These are phyloP conservation scores for Marasmarcha lunaedactyla DNA, from an alignment of 2,888 invertebrate species.

Conservation along the genomic window DNA sequence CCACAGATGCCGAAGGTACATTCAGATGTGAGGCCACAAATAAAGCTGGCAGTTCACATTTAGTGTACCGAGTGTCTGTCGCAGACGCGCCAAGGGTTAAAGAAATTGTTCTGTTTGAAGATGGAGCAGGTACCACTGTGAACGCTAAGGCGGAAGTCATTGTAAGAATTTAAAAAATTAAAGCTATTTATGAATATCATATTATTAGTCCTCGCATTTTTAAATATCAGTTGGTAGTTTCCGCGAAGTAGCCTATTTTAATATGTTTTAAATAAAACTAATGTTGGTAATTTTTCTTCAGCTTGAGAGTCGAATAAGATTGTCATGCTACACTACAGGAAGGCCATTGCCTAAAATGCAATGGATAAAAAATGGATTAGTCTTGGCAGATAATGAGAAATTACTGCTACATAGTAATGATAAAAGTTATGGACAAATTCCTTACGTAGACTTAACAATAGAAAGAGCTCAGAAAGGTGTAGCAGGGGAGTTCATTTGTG, in stretches of 20 bases:
- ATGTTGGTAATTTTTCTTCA: conserved; percentile 25
- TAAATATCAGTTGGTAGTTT: no score
- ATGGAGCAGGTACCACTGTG: conserved; percentile 25
- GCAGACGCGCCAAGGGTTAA: conserved; percentile 30
- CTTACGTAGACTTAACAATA: conserved; percentile 39
- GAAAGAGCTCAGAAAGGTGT: conserved; percentile 25
- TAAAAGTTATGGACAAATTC: conserved; percentile 15
- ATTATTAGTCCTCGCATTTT: no score
- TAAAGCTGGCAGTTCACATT: conserved; percentile 64
- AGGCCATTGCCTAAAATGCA: conserved; percentile 67
- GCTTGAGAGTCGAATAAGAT: conserved; percentile 32
- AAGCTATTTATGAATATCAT: no score
- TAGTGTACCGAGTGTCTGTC: conserved; percentile 60
- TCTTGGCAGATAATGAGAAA: conserved; percentile 6
- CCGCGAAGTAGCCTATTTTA: no score
- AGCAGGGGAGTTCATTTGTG: conserved; percentile 68
- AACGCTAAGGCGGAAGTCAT: conserved; percentile 23
- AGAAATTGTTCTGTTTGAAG: conserved; percentile 28
- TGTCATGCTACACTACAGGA: conserved; percentile 69
- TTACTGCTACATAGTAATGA: neutral
- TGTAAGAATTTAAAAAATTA: conserved; percentile 29
- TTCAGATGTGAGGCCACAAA: conserved; percentile 73
- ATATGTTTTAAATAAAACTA: no score
- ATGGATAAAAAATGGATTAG: conserved; percentile 66
- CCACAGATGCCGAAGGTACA: conserved; percentile 45